Percentiles rank a stretch among this genome's conserved stretches.
Conservation (phyloP, 2,797 vertebrate species). For the Gephyroberyx darwinii region DNA sequence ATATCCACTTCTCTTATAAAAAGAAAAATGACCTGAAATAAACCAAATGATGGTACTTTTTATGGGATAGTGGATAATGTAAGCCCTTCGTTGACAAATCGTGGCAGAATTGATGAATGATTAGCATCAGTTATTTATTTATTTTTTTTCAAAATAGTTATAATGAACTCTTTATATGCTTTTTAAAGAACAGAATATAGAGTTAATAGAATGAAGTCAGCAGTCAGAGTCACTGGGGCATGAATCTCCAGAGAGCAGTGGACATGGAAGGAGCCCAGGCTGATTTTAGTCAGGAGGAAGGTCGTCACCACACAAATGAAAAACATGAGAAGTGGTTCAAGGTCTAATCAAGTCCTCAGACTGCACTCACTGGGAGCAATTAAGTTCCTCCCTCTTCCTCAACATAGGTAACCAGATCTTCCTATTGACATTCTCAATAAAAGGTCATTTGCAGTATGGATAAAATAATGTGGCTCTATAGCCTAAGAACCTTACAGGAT, state of each 20-base stretch:
- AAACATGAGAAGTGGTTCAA: conserved; percentile 85
- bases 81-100: conserved; percentile 19
- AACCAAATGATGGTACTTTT: neutral
- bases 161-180: conserved; percentile 60
- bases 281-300: conserved; percentile 81
- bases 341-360: conserved; percentile 85
- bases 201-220: conserved; percentile 72
- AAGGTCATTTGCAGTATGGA: conserved; percentile 81
- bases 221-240: conserved; percentile 74
- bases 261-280: conserved; percentile 75
- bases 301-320: conserved; percentile 84
- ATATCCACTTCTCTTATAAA: neutral
- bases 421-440: conserved; percentile 83
- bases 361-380: conserved; percentile 84
- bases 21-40: neutral
- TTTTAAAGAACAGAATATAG: conserved; percentile 32
- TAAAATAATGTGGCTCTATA: conserved; percentile 73
- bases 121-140: conserved; percentile 16
- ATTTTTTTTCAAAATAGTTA: conserved; percentile 20
- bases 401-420: conserved; percentile 82
- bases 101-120: conserved; percentile 5
- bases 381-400: conserved; percentile 78
- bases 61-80: conserved; percentile 5
- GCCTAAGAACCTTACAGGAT: conserved; percentile 56
- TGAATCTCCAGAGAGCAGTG: conserved; percentile 77